Base-by-base conservation (phyloP, 2,888 invertebrate genomes). In the Mycogona germanica region DNA sequence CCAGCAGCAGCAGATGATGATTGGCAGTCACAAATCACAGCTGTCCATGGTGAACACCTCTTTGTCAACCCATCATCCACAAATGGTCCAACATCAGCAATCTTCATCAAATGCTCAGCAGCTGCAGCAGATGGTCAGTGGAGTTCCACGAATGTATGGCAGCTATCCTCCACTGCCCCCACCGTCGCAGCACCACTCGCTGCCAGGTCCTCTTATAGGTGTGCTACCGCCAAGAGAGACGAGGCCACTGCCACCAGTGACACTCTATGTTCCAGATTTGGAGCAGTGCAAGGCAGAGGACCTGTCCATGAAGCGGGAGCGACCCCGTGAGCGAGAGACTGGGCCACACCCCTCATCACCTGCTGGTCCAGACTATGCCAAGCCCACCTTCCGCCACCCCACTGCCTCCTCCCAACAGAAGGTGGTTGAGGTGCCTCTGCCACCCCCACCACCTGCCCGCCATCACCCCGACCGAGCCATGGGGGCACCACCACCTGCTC, bases 121-220 rank as follows among this genome's bases (percentile, higher is more conserved):
- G n/a, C n/a, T n/a, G n/a, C n/a, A n/a, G n/a, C n/a, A n/a, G n/a
- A n/a, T n/a, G n/a, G n/a, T n/a, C n/a, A n/a, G n/a, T n/a, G n/a
- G n/a, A n/a, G n/a, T n/a, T n/a, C n/a, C n/a, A n/a, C n/a, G n/a
- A n/a, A n/a, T n/a, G n/a, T 65, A 45, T 65, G 63, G n/a, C n/a
- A n/a, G n/a, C n/a, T n/a, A n/a, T 57, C 66, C 64, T 58, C 59
- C 51, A 21, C 60, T 58, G 53, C 47, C 58, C 2, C 60, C 62
- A 38, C 64, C 60, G 25, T 81, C 26, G 80, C 84, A 50, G 80
- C 81, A 12, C 80, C 81, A 0, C 79, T 76, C 54, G 74, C 76
- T 19, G 72, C 73, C 35, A 9, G n/a, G 35, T 32, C 35, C 35
- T 32, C 35, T n/a, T n/a, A n/a, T n/a, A n/a, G n/a, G n/a, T n/a